Evolutionary conservation across 2,888 invertebrate genomes (phyloP).

Genomic region (Adelognathus sp.): DNA sequence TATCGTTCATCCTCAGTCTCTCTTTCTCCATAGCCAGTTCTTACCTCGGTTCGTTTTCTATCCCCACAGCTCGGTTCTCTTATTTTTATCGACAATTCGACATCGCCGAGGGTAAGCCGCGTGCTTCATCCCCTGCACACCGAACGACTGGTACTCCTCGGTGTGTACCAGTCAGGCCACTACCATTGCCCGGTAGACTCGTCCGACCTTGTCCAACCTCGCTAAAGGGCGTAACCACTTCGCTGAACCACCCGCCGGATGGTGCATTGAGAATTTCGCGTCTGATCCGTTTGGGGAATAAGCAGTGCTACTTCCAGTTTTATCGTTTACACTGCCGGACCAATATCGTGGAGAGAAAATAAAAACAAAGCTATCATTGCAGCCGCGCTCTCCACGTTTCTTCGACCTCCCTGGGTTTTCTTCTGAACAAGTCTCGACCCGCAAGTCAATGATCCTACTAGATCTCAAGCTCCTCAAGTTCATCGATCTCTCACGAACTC

Average conservation of each 20-base stretch:
- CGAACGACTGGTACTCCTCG: constrained; percentile 35
- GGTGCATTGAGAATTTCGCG: not conserved
- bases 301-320: not conserved
- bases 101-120: constrained; percentile 49
- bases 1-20: constrained; percentile 11
- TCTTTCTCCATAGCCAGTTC: constrained; percentile 19
- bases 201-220: constrained; percentile 6
- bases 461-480: not conserved
- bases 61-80: constrained; percentile 37
- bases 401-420: not conserved
- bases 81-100: constrained; percentile 58
- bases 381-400: not conserved
- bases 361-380: not conserved
- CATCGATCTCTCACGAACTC: not conserved
- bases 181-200: constrained; percentile 18
- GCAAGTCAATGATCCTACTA: too few relatives aligned
- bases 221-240: constrained; percentile 17
- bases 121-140: constrained; percentile 32
- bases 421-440: too few relatives aligned
- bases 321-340: not conserved
- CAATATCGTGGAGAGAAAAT: not conserved
- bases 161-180: not conserved
- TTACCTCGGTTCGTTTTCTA: constrained; percentile 35
- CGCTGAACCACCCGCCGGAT: not conserved
- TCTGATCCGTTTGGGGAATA: not conserved